phyloP scores from a whole-genome alignment of 2,797 vertebrate genomes.

The Lacerta agilis region DNA sequence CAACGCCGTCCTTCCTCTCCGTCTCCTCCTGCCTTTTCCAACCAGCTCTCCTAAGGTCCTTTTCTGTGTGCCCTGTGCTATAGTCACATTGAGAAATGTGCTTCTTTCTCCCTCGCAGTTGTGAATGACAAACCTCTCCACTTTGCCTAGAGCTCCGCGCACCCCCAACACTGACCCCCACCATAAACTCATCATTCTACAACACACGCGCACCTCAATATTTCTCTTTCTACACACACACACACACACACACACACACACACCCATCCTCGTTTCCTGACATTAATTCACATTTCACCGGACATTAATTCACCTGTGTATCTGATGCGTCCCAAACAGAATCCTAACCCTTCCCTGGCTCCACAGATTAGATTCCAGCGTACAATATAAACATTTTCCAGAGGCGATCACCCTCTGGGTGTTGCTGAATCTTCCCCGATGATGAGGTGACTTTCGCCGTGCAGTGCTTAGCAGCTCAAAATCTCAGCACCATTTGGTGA shows the following conservation, averaged over 20 bases:
- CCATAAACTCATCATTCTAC: neutral
- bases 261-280: neutral
- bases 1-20: neutral
- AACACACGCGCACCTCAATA: neutral
- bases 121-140: neutral
- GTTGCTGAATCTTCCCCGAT: neutral
- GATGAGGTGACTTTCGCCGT: too few relatives aligned
- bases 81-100: neutral
- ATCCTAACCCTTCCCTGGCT: neutral
- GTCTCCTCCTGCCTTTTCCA: neutral
- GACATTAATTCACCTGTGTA: neutral
- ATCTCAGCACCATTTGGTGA: too few relatives aligned
- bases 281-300: neutral
- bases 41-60: neutral
- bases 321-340: neutral
- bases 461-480: neutral
- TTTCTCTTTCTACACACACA: neutral
- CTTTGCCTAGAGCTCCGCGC: neutral
- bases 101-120: neutral
- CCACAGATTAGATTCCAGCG: neutral
- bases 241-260: too few relatives aligned
- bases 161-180: too few relatives aligned
- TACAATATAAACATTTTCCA: too few relatives aligned
- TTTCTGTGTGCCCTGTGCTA: neutral
- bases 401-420: neutral